These are phyloP conservation scores for Tolypeutes matacus DNA, from an alignment of 2,797 vertebrate species.

Conservation along the genomic window DNA sequence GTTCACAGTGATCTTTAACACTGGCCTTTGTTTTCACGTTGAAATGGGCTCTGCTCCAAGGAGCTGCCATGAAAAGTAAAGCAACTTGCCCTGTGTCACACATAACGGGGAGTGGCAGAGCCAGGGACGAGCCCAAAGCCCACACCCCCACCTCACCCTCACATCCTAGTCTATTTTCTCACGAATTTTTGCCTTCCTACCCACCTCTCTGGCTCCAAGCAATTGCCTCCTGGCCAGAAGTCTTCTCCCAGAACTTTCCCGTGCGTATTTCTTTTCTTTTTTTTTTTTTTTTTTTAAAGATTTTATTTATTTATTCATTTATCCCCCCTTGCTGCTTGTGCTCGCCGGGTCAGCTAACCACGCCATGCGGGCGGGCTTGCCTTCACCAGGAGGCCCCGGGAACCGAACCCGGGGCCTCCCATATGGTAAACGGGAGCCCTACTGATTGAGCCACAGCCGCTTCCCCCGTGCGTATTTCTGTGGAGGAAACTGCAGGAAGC, in stretches of 20 bases:
- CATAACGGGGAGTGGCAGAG: background rate
- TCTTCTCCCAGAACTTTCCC: constrained; percentile 28
- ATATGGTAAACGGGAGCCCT: too few relatives aligned
- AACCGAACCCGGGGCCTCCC: too few relatives aligned
- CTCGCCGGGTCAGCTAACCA: too few relatives aligned
- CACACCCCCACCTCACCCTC: background rate
- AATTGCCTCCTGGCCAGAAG: background rate
- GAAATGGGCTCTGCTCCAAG: background rate
- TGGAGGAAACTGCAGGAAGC: background rate
- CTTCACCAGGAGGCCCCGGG: too few relatives aligned
- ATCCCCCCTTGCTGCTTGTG: too few relatives aligned
- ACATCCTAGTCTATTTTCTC: background rate
- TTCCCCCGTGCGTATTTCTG: too few relatives aligned
- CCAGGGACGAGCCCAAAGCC: background rate
- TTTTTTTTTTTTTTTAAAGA: too few relatives aligned
- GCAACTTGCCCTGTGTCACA: background rate
- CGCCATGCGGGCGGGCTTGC: too few relatives aligned
- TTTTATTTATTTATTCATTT: too few relatives aligned
- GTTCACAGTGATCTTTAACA: background rate
- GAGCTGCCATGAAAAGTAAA: background rate
- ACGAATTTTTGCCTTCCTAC: background rate
- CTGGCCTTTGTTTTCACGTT: background rate
- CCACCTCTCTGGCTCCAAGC: background rate
- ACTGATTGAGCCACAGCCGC: too few relatives aligned
- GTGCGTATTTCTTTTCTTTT: too few relatives aligned